Evolutionary conservation across 2,113 vertebrate genomes (phyloP), one percentile per base, ranked within the genome.

Genomic region (Morone chrysops): DNA sequence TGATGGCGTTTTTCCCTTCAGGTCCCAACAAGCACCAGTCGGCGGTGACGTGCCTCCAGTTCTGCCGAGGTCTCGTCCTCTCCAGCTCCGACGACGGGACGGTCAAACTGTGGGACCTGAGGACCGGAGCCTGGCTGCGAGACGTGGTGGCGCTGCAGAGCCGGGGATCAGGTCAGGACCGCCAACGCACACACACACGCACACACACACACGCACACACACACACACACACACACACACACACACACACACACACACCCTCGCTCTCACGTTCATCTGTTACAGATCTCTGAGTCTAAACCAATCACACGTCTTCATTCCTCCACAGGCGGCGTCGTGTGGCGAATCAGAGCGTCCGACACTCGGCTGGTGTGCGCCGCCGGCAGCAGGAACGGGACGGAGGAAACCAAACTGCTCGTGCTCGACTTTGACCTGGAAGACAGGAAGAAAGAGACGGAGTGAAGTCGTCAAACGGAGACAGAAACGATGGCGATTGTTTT

Each of bases 21-120:
- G 98, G 98, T 94, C 97, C 97, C 90, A 97, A 98, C 93, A 98
- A 98, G 92, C 98, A 99, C 96, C 98, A 97, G 96, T 99, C 97
- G 59, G 98, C 98, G 68, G 98, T 99, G 91, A 99, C 98, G 74
- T 99, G 98, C 94, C 97, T 99, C 92, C 98, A 99, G 97, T 99
- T 99, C 96, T 99, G 98, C 94, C 96, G 99, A 94, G 98, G 97
- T 90, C 97, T 99, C 96, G 97, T 99, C 80, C 97, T 99, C 95
- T 99, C 98, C 95, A 98, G 97, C 94, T 99, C 98, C 62, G 98
- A 99, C 74, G 98, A 99, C 83, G 98, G 98, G 87, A 99, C 98
- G 90, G 98, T 99, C 92, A 99, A 99, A 95, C 95, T 99, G 78
- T 99, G 98, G 98, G 98, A 99, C 95, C 96, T 99, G 94, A 96